Conservation (phyloP, 2,797 vertebrate genomes). For the Protosalanx chinensis region DNA sequence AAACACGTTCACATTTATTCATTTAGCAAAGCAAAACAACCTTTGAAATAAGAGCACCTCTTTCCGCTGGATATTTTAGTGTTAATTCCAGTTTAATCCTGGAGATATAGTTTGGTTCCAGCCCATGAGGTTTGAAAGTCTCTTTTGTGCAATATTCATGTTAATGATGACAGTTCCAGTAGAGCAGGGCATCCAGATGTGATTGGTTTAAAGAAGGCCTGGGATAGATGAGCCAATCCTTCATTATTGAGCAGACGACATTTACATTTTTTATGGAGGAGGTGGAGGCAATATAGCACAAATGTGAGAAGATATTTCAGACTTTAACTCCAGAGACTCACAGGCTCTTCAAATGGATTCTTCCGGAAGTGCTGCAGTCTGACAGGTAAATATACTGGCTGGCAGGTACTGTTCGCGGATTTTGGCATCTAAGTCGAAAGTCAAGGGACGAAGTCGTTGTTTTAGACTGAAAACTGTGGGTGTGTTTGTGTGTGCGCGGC, state of each 20-base stretch:
- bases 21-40: neutral
- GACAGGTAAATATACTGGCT: neutral
- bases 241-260: constrained; percentile 21
- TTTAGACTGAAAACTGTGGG: neutral
- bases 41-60: neutral
- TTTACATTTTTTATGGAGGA: constrained; percentile 41
- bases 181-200: neutral
- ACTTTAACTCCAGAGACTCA: constrained; percentile 1
- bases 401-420: neutral
- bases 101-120: constrained; percentile 19
- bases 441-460: neutral
- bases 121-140: constrained; percentile 19
- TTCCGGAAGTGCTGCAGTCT: neutral
- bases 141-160: constrained; percentile 46
- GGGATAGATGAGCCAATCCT: constrained; percentile 36
- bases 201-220: constrained; percentile 20
- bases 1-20: neutral
- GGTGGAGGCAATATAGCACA: constrained; percentile 18
- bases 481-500: neutral
- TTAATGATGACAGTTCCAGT: constrained; percentile 34
- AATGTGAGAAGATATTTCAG: constrained; percentile 10
- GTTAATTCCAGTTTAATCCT: constrained; percentile 41
- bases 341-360: constrained; percentile 13
- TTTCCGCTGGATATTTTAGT: constrained; percentile 26
- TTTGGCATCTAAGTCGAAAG: neutral